Conservation (phyloP, 2,888 invertebrate genomes). For the Globia sparganii region DNA sequence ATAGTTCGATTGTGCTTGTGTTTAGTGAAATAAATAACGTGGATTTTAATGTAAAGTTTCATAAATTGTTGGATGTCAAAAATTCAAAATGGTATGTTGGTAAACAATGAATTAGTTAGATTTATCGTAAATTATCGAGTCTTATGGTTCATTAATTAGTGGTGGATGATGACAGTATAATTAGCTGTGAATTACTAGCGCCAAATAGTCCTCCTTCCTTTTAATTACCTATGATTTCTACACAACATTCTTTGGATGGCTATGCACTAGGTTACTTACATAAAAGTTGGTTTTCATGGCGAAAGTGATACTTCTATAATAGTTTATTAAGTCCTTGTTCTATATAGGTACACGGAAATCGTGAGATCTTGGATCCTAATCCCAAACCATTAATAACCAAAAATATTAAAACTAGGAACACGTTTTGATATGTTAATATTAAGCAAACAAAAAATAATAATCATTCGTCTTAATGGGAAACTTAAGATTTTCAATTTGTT, state of each 20-base stretch:
- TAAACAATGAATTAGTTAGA: background rate
- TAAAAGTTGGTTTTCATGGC: background rate
- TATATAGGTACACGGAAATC: background rate
- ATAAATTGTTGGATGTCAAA: constrained; percentile 17
- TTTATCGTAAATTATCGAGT: background rate
- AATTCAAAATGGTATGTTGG: constrained; percentile 37
- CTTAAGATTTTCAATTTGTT: background rate
- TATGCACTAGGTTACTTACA: background rate
- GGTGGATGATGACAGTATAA: constrained; percentile 10
- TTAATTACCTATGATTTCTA: background rate
- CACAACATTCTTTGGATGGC: too few relatives aligned
- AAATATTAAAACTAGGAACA: background rate
- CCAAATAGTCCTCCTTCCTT: background rate
- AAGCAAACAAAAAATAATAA: background rate
- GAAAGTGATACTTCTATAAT: background rate
- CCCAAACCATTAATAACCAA: background rate
- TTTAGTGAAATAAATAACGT: constrained; percentile 37
- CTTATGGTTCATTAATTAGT: background rate
- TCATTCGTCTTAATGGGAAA: background rate
- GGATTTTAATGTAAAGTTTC: constrained; percentile 28
- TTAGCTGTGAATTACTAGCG: background rate
- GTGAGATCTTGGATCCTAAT: background rate
- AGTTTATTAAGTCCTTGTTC: background rate
- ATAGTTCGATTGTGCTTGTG: background rate
- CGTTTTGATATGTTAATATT: background rate